These are phyloP conservation scores for Chitala chitala DNA, from an alignment of 2,113 vertebrate genomes.

Conservation along the genomic window DNA sequence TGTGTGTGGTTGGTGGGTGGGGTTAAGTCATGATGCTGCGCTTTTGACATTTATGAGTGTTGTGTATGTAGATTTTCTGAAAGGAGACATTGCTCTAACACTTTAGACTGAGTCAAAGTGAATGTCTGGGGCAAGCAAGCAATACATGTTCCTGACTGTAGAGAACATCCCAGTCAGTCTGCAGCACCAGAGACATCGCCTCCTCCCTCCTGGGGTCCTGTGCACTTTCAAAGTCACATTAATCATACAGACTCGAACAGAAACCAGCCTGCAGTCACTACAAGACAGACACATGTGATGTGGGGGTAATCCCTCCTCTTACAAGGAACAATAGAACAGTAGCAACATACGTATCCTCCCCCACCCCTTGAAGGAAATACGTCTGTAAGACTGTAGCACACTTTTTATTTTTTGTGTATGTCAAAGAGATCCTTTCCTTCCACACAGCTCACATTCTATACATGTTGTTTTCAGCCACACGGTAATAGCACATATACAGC, in stretches of 20 bases:
- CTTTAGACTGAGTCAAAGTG: too few species aligned
- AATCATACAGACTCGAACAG: background rate
- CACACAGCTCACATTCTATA: too few species aligned
- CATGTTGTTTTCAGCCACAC: too few species aligned
- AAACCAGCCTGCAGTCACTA: background rate
- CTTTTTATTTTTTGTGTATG: too few species aligned
- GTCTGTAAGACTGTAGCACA: too few species aligned
- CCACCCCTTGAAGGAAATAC: background rate
- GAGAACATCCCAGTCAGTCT: too few species aligned
- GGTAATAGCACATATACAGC: too few species aligned
- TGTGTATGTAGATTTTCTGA: background rate
- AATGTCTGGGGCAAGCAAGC: too few species aligned
- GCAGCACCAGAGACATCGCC: background rate
- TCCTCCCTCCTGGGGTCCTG: background rate
- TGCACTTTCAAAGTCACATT: background rate
- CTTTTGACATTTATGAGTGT: constrained; percentile 1
- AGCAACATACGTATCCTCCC: background rate
- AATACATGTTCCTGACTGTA: too few species aligned
- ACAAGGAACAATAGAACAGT: background rate
- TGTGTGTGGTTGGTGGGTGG: background rate
- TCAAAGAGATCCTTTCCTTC: too few species aligned
- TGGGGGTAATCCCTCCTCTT: background rate
- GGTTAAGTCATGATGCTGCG: background rate
- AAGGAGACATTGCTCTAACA: background rate
- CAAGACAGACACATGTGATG: background rate